Evolutionary conservation across 2,888 invertebrate genomes (phyloP).

Genomic region (Mylabris sibirica): DNA sequence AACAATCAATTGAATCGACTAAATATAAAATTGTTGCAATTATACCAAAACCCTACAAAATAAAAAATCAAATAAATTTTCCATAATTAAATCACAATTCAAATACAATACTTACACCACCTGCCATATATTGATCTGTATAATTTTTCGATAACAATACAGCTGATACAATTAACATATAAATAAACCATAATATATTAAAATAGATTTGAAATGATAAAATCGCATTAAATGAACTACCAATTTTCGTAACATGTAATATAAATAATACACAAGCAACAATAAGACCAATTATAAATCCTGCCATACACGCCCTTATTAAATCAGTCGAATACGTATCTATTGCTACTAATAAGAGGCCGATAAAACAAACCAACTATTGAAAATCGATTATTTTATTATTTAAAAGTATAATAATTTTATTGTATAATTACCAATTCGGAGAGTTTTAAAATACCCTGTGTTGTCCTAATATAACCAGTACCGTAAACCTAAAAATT

Average conservation of each 20-base stretch:
- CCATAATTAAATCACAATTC: slow-evolving; percentile 11
- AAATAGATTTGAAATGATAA: slow-evolving; percentile 31
- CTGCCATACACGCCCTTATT: slow-evolving; percentile 27
- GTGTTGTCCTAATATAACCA: slow-evolving; percentile 23
- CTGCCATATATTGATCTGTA: slow-evolving; percentile 23
- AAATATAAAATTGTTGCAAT: slow-evolving; percentile 41
- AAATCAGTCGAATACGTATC: slow-evolving; percentile 19
- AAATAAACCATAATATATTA: slow-evolving; percentile 33
- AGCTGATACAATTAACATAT: slow-evolving; percentile 33
- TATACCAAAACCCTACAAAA: slow-evolving; percentile 44
- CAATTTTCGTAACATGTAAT: slow-evolving; percentile 28
- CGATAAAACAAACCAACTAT: slow-evolving; percentile 34
- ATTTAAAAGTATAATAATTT: not conserved
- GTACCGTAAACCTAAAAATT: slow-evolving; percentile 19
- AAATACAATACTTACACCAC: slow-evolving; percentile 27
- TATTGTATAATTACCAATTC: slow-evolving; percentile 24
- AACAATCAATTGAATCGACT: slow-evolving; percentile 46
- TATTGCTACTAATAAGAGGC: slow-evolving; percentile 27
- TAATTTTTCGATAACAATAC: slow-evolving; percentile 28
- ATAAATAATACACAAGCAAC: slow-evolving; percentile 27
- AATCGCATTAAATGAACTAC: slow-evolving; percentile 22
- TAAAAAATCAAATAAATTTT: not conserved
- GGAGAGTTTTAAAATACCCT: slow-evolving; percentile 29
- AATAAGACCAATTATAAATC: slow-evolving; percentile 27
- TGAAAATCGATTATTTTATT: slow-evolving; percentile 21